Base-by-base conservation (phyloP, 2,888 invertebrate genomes). In the Ariolimax columbianus region DNA sequence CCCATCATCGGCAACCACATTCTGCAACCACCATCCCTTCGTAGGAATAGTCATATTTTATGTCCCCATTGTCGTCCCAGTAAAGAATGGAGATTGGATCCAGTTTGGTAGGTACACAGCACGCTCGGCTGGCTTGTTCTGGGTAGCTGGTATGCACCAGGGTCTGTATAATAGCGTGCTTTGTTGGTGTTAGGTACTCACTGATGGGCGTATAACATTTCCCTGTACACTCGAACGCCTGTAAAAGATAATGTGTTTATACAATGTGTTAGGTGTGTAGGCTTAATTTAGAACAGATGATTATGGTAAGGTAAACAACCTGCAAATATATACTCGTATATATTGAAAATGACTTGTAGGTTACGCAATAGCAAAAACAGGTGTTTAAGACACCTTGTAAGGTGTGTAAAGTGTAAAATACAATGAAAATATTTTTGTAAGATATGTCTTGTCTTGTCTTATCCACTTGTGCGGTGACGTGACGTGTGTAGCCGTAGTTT, bases 21-120 rank as follows among this genome's bases (percentile, higher is more conserved):
- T 96, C 95, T 0, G 95, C 93, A 4, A 96, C 96, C 0, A 96
- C 96, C 96, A 96, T 96, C 87, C 95, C 96, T 79, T 95, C 95
- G 90, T 96, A 96, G 75, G 95, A 95, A 90, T 95, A 96, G 89
- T 96, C 95, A 93, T 95, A 96, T 43, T 96, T 96, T 86, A 96
- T 94, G 17, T 95, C 95, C 33, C 95, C 95, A 33, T 89, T 88
- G 82, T 95, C 95, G 89, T 96, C 96, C 73, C 96, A 93, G 91
- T 96, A 96, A 17, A 96, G 94, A 68, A 96, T 94, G 70, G 96
- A 96, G 82, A 96, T 96, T 6, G 96, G 95, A 26, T 95, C 95
- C 40, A 96, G 93, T 88, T 95, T 94, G 0, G 96, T 96, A 0
- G 96, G 96, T 0, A 96, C 96, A 90, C 96, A 96, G 90, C 96